Conservation (phyloP, 2,888 invertebrate species). For the Mesorhabditis spiculigera region DNA sequence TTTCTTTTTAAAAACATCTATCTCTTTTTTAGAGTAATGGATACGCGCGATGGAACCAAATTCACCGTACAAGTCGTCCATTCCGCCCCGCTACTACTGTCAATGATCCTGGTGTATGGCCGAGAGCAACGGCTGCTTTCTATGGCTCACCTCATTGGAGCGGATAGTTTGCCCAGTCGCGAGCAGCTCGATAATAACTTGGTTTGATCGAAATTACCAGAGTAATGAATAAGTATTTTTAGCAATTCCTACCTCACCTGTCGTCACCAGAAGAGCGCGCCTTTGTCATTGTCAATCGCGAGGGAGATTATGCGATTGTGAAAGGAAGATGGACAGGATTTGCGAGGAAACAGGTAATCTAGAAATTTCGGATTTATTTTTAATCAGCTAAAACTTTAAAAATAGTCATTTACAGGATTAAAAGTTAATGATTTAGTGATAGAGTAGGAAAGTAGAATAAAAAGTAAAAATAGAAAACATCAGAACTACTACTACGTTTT, state of each 20-base stretch:
- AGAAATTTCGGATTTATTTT: neutral
- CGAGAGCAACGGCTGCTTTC: constrained; percentile 57
- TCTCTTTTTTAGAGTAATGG: constrained; percentile 53
- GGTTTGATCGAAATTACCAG: constrained; percentile 29
- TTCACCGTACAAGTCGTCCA: constrained; percentile 63
- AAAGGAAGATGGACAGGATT: constrained; percentile 63
- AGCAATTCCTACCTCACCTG: constrained; percentile 60
- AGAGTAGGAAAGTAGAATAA: too few species aligned
- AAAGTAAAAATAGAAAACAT: too few species aligned
- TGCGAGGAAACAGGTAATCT: constrained; percentile 37
- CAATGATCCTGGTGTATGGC: constrained; percentile 62
- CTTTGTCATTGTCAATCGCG: constrained; percentile 61
- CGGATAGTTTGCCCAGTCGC: constrained; percentile 61
- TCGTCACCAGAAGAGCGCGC: constrained; percentile 61
- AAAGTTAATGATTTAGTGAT: too few species aligned
- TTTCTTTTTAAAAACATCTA: too few species aligned
- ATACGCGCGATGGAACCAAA: constrained; percentile 59
- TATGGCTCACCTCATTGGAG: constrained; percentile 62
- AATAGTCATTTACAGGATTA: too few species aligned
- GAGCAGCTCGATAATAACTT: constrained; percentile 57
- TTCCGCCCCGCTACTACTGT: constrained; percentile 61
- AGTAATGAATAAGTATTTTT: constrained; percentile 7
- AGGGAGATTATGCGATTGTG: constrained; percentile 62
- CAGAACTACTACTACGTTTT: too few species aligned
- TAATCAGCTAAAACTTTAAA: constrained; percentile 11